These are phyloP conservation scores for Archivesica marissinica DNA, from an alignment of 1,140 invertebrate genomes.

Conservation along the genomic window DNA sequence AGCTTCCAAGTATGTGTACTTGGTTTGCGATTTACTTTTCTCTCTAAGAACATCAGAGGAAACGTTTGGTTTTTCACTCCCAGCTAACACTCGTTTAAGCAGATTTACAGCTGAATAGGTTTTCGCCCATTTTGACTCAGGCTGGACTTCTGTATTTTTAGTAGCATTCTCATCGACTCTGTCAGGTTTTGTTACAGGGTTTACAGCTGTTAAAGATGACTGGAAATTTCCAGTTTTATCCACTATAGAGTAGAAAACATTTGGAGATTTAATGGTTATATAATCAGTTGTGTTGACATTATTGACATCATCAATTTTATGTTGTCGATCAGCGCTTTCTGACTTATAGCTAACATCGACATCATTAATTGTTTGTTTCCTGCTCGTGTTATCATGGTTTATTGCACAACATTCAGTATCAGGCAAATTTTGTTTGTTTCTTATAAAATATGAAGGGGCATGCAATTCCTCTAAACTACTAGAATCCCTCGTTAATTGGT, in stretches of 20 bases:
- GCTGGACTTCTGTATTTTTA: background rate
- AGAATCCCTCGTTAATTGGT: background rate
- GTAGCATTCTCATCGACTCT: background rate
- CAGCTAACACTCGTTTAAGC: background rate
- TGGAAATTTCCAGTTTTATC: background rate
- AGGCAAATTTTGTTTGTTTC: background rate
- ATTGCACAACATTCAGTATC: background rate
- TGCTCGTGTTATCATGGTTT: background rate
- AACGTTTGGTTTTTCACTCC: background rate
- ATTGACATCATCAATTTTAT: too few relatives aligned
- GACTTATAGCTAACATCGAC: too few relatives aligned
- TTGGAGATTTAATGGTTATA: background rate
- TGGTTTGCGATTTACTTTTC: too few relatives aligned
- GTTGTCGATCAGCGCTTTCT: too few relatives aligned
- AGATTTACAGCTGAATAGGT: background rate
- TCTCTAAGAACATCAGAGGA: too few relatives aligned
- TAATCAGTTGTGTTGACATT: too few relatives aligned
- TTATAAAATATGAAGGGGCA: background rate
- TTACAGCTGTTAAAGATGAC: background rate
- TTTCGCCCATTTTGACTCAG: background rate
- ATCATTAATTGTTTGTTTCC: background rate
- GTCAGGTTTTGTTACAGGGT: background rate
- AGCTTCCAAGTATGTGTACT: too few relatives aligned
- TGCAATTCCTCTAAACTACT: background rate
- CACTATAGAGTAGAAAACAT: background rate